A percentile compares a stretch with the other conserved stretches of the same genome.
Conservation (phyloP, 2,888 invertebrate species). For the Apamea sordens region DNA sequence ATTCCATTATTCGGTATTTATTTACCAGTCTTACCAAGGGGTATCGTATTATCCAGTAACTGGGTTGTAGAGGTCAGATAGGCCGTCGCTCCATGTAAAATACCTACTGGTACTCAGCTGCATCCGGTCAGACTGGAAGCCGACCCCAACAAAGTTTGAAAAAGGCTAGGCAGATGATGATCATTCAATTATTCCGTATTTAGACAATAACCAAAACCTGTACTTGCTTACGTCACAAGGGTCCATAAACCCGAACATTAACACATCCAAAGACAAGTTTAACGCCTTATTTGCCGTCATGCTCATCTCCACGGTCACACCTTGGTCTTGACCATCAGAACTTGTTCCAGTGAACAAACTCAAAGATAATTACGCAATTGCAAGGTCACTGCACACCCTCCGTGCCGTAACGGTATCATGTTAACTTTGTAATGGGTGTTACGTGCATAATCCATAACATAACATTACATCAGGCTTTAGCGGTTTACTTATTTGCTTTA, state of each 20-base stretch:
- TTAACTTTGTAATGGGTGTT: slow-evolving; percentile 27
- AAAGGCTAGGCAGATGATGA: too few relatives aligned
- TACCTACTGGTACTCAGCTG: too few relatives aligned
- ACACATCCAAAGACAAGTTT: slow-evolving; percentile 22
- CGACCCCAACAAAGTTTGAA: too few relatives aligned
- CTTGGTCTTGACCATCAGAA: slow-evolving; percentile 52
- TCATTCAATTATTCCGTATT: neutral
- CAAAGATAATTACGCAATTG: slow-evolving; percentile 44
- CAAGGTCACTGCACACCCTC: slow-evolving; percentile 60
- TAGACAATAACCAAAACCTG: neutral
- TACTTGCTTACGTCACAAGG: neutral
- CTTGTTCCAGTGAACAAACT: slow-evolving; percentile 59
- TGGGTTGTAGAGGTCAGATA: too few relatives aligned
- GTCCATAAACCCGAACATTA: neutral
- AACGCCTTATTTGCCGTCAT: slow-evolving; percentile 37
- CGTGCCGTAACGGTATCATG: slow-evolving; percentile 22
- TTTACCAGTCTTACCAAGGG: too few relatives aligned
- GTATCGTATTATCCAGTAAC: too few relatives aligned
- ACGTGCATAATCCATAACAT: neutral
- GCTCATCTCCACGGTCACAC: slow-evolving; percentile 16
- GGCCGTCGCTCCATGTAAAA: too few relatives aligned
- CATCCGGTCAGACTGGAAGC: too few relatives aligned
- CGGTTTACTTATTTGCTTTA: too few relatives aligned
- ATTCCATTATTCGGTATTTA: too few relatives aligned
- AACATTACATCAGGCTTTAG: neutral